Evolutionary conservation across 1,140 invertebrate genomes (phyloP).

Genomic region (Bombus difficillimus): DNA sequence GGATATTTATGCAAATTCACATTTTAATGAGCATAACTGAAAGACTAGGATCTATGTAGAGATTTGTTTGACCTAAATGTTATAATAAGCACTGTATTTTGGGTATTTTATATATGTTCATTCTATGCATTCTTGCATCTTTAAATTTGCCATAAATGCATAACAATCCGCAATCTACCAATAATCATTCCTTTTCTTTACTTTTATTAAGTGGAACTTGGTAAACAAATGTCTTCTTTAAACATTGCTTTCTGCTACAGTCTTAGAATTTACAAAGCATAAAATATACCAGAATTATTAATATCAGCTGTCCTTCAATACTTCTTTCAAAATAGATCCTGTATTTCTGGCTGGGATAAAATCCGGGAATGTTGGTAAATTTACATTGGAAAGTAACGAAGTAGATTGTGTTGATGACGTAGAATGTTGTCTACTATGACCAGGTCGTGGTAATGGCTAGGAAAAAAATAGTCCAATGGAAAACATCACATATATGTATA

Average conservation of each 20-base stretch:
- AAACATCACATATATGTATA: not conserved
- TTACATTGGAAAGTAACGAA: slow-evolving; percentile 84
- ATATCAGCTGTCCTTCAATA: slow-evolving; percentile 86
- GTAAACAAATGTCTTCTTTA: slow-evolving; percentile 1
- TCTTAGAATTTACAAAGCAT: slow-evolving; percentile 25
- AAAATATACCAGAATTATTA: slow-evolving; percentile 58
- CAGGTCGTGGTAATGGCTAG: slow-evolving; percentile 68
- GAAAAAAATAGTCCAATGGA: slow-evolving; percentile 26
- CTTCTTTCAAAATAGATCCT: slow-evolving; percentile 88
- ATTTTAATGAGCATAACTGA: no score
- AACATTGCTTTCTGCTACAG: slow-evolving; percentile 16
- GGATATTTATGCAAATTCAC: no score
- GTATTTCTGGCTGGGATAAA: slow-evolving; percentile 86
- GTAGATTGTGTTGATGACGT: slow-evolving; percentile 81
- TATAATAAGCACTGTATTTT: no score
- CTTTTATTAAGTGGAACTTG: not conserved
- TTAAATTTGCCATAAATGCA: not conserved
- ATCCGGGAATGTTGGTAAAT: slow-evolving; percentile 85
- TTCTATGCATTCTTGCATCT: not conserved
- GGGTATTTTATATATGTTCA: no score
- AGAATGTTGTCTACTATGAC: slow-evolving; percentile 62
- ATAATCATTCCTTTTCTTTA: not conserved
- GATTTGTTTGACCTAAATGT: no score
- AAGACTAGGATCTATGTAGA: no score
- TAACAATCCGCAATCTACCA: no score